Evolutionary conservation across 2,797 vertebrate genomes (phyloP).

Genomic region (Pseudochirops corinnae): DNA sequence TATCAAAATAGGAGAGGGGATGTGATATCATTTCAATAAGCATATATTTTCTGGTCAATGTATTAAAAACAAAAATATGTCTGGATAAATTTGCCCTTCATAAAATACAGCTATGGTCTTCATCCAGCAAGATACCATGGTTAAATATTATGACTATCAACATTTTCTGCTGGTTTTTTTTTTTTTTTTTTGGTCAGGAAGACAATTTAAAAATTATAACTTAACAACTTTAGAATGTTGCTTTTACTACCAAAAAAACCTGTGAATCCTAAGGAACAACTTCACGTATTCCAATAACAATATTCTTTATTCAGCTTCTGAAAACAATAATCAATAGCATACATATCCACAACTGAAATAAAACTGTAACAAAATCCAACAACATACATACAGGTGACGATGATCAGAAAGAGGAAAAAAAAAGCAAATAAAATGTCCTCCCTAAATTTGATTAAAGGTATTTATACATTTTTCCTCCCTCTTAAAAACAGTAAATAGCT

Average conservation of each 20-base stretch:
- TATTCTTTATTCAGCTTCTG: not conserved
- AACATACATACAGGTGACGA: not conserved
- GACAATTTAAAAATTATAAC: conserved; percentile 45
- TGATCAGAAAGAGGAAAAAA: not conserved
- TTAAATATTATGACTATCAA: not conserved
- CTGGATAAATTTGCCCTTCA: no score
- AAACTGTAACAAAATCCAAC: not conserved
- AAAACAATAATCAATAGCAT: not conserved
- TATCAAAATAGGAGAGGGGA: not conserved
- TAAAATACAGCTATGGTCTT: not conserved
- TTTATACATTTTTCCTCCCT: not conserved
- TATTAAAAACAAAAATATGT: no score
- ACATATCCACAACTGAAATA: not conserved
- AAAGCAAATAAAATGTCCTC: not conserved
- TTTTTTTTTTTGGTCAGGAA: conserved; percentile 36
- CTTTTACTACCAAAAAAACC: not conserved
- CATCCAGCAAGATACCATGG: not conserved
- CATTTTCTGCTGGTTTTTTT: not conserved
- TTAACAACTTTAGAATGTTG: not conserved
- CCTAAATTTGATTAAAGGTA: not conserved
- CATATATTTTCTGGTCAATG: no score
- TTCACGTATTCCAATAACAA: not conserved
- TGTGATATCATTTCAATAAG: no score
- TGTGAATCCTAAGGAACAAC: not conserved
- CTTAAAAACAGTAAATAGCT: not conserved